Conservation (phyloP, 2,797 vertebrate species). For the Fratercula arctica region DNA sequence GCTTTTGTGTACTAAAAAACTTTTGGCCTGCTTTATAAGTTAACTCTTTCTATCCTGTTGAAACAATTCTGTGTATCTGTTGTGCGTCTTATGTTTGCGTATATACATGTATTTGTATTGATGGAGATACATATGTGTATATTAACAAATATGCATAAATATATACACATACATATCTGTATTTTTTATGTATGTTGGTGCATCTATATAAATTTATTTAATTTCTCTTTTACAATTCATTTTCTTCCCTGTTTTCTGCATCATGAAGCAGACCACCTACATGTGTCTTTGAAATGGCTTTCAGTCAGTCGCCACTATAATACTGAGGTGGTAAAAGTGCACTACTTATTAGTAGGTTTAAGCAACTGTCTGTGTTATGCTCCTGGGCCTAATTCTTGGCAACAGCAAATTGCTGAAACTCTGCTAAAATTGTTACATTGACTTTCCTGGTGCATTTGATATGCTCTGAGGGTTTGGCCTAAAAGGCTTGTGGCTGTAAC, state of each 20-base stretch:
- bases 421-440: not conserved
- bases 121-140: not conserved
- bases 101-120: not conserved
- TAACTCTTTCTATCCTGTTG: slow-evolving; percentile 47
- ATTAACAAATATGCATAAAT: not conserved
- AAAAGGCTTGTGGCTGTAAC: not conserved
- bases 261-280: slow-evolving; percentile 10
- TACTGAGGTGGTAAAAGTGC: not conserved
- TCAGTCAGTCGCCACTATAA: not conserved
- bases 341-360: not conserved
- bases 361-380: slow-evolving; percentile 14
- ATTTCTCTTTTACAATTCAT: not conserved
- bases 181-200: not conserved
- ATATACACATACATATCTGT: too few species aligned
- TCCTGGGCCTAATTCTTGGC: slow-evolving; percentile 4
- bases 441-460: not conserved
- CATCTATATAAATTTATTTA: not conserved
- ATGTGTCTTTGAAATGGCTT: not conserved
- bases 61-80: not conserved
- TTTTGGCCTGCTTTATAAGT: slow-evolving; percentile 48
- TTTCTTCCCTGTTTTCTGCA: slow-evolving; percentile 5
- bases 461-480: not conserved
- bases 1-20: slow-evolving; percentile 63
- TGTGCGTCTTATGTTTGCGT: not conserved
- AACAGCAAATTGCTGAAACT: not conserved